phyloP scores from a whole-genome alignment of 2,113 vertebrate genomes.

The Dolichotis patagonum region DNA sequence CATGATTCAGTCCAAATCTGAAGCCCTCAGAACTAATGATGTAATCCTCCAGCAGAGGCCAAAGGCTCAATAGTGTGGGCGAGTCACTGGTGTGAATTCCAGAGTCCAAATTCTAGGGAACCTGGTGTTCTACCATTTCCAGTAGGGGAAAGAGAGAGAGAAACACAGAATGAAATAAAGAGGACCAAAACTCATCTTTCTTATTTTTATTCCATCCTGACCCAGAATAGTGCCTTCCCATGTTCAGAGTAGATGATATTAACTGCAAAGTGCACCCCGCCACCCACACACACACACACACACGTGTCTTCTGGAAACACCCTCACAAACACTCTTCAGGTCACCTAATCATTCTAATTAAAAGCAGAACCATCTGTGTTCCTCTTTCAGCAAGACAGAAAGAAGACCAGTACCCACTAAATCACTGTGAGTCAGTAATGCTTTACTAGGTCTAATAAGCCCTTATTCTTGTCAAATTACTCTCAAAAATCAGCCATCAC shows the following conservation, averaged over 20 bases:
- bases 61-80: no score
- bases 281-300: not conserved
- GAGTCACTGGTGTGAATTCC: not conserved
- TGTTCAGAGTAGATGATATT: not conserved
- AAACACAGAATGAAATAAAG: not conserved
- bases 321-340: not conserved
- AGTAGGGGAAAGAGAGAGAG: not conserved
- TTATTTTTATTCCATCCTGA: not conserved
- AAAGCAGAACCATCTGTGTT: not conserved
- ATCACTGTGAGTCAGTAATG: not conserved
- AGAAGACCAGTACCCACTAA: not conserved
- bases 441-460: not conserved
- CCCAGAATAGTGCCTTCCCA: not conserved
- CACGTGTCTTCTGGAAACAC: not conserved
- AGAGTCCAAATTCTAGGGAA: not conserved
- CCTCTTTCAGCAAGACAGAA: not conserved
- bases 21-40: not conserved
- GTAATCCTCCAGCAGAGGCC: no score
- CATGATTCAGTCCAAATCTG: not conserved
- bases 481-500: no score
- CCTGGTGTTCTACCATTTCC: not conserved
- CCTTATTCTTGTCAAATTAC: not conserved
- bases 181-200: not conserved
- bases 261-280: accelerated
- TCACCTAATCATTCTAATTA: not conserved